Evolutionary conservation across 1,140 invertebrate genomes (phyloP), one percentile per base, ranked within the genome.

Genomic region (Meloidogyne exigua): DNA sequence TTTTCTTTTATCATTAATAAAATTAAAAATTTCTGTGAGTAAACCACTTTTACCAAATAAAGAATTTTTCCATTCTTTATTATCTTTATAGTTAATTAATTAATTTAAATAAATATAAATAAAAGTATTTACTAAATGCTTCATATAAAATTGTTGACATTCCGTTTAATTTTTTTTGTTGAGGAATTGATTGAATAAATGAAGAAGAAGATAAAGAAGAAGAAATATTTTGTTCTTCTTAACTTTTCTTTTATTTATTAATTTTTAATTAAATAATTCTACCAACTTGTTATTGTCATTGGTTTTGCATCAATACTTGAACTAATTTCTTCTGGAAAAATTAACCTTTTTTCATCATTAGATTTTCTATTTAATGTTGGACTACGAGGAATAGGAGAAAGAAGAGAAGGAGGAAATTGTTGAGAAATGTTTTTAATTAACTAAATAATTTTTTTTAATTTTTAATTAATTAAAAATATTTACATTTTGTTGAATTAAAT

Each of bases 1-100:
- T 23, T 80, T 81, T n/a, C 81, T 76, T 63, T 84, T 79, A 21
- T 85, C 84, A 66, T 86, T 83, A 39, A 87, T 75, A 28, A 87
- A 69, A 62, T 84, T 78, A 49, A 85, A 87, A 13, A 87, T 73
- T 57, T 78, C 79, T 3, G 84, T 85, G 2, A 85, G 65, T 7
- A 87, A 44, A 11, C 84, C 84, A 44, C 78, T 76, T 21, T 76
- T 81, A 25, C 84, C 84, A 64, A 85, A 86, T 23, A 85, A 64
- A n/a, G 79, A 32, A 18, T 77, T 63, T 44, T 82, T 82, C 81
- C 81, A 82, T 72, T 80, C 80, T 70, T 75, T 57, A n/a, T 57
- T 57, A 57, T 68, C 23, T 66, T 65, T 9, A 49, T 3, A 64
- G 4, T 64, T 36, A 66, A 57, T 28, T 42, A n/a, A 28, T 63